Evolutionary conservation across 2,888 invertebrate species (phyloP).

Genomic region (Bruchidius siliquastri): DNA sequence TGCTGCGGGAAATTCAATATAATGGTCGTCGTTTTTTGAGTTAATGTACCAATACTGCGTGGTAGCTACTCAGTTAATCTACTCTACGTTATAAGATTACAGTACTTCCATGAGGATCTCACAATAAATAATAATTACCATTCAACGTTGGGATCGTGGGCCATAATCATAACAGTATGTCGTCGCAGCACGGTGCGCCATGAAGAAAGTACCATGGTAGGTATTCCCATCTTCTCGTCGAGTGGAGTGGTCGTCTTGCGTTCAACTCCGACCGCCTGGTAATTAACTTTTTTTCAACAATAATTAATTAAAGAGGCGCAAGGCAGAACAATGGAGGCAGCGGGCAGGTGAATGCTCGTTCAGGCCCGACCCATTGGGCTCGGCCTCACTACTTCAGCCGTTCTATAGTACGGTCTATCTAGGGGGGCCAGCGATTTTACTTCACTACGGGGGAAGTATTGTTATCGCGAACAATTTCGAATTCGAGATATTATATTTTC

Average conservation of each 20-base stretch:
- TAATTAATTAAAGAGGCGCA: constrained; percentile 21
- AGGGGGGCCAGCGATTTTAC: too few relatives aligned
- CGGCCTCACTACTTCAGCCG: not conserved
- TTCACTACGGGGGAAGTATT: too few relatives aligned
- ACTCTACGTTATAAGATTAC: too few relatives aligned
- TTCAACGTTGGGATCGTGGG: not conserved
- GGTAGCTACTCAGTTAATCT: too few relatives aligned
- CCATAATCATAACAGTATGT: not conserved
- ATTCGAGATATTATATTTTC: too few relatives aligned
- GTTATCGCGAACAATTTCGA: too few relatives aligned
- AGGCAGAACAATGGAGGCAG: constrained; percentile 29
- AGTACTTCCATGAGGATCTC: too few relatives aligned
- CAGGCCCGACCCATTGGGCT: not conserved
- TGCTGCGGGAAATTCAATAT: too few relatives aligned
- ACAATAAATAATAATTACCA: not conserved
- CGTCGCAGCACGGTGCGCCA: not conserved
- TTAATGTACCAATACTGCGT: too few relatives aligned
- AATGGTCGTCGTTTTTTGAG: too few relatives aligned
- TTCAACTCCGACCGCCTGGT: not conserved
- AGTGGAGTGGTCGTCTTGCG: not conserved
- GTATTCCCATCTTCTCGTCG: not conserved
- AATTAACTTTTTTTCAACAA: constrained; percentile 14
- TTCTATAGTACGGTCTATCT: too few relatives aligned
- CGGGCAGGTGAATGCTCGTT: constrained; percentile 28
- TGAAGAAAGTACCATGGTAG: not conserved